Percentiles rank a stretch among this genome's conserved stretches.
phyloP scores from a whole-genome alignment of 2,888 invertebrate species.

The Plebejus anna region DNA sequence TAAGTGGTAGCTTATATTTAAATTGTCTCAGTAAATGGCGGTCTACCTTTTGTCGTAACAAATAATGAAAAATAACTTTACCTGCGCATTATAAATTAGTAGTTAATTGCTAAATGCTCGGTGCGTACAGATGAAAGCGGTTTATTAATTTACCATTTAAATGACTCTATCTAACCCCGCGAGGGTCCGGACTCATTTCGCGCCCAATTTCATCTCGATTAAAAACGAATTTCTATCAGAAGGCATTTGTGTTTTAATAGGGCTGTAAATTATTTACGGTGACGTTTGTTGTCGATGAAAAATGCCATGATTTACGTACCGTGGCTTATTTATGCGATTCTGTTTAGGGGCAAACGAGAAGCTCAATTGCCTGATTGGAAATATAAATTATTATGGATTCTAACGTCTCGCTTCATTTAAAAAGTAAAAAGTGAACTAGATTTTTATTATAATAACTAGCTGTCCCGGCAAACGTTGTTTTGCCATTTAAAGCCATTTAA shows the following conservation, averaged over 20 bases:
- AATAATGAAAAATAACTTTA: constrained; percentile 13
- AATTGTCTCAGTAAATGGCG: not conserved
- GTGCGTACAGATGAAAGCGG: constrained; percentile 31
- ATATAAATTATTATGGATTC: constrained; percentile 12
- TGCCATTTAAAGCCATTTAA: too few species aligned
- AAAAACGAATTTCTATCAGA: constrained; percentile 77
- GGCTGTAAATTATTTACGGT: constrained; percentile 46
- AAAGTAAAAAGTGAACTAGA: not conserved
- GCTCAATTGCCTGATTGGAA: constrained; percentile 26
- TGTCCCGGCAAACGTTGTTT: too few species aligned
- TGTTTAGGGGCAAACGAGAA: constrained; percentile 28
- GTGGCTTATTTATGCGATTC: constrained; percentile 35
- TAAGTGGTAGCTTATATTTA: not conserved
- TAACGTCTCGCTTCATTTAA: too few species aligned
- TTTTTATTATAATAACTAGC: not conserved
- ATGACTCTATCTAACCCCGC: constrained; percentile 58
- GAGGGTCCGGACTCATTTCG: constrained; percentile 74
- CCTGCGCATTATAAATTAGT: constrained; percentile 23
- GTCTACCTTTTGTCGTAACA: constrained; percentile 1
- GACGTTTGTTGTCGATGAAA: constrained; percentile 44
- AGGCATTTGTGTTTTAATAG: constrained; percentile 67
- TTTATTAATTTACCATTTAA: constrained; percentile 64
- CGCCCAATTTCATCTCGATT: constrained; percentile 79
- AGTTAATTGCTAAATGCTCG: constrained; percentile 29
- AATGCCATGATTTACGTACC: constrained; percentile 38